These are phyloP conservation scores for Callospermophilus lateralis DNA, from an alignment of 2,113 vertebrate species.

Conservation along the genomic window DNA sequence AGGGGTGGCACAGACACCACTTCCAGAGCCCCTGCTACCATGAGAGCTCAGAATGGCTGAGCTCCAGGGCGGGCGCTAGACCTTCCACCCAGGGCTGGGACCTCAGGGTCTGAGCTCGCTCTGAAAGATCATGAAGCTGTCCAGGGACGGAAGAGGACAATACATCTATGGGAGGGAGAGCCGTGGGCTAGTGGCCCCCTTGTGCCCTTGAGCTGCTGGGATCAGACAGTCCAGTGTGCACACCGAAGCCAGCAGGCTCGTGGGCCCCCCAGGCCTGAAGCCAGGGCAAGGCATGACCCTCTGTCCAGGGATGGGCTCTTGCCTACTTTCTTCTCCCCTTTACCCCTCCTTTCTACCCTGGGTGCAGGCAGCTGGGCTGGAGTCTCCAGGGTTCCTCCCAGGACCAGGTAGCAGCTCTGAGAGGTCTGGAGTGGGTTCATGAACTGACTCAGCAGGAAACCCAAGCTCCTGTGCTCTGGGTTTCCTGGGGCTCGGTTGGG, in stretches of 20 bases:
- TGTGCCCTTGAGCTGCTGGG: rapidly evolving
- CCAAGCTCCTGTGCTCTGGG: neutral
- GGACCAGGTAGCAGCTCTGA: neutral
- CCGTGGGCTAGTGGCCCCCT: neutral
- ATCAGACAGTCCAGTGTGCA: neutral
- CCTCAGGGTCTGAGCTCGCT: neutral
- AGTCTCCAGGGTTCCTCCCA: neutral
- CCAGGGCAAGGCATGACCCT: neutral
- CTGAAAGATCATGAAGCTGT: neutral
- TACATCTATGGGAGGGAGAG: rapidly evolving
- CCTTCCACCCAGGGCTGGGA: neutral
- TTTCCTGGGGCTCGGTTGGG: neutral
- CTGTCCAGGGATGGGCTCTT: rapidly evolving
- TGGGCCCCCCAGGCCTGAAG: neutral
- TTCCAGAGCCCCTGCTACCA: neutral
- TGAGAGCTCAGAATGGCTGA: neutral
- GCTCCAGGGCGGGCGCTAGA: neutral
- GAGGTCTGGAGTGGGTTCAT: neutral
- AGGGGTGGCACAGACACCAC: neutral
- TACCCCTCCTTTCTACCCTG: no score
- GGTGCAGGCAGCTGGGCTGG: neutral
- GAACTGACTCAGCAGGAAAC: neutral
- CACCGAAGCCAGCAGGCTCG: rapidly evolving
- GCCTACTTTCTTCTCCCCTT: neutral
- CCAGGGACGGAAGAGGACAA: neutral